Evolutionary conservation across 2,797 vertebrate genomes (phyloP), one percentile per base, ranked within the genome.

Genomic region (Meriones psammophilus): DNA sequence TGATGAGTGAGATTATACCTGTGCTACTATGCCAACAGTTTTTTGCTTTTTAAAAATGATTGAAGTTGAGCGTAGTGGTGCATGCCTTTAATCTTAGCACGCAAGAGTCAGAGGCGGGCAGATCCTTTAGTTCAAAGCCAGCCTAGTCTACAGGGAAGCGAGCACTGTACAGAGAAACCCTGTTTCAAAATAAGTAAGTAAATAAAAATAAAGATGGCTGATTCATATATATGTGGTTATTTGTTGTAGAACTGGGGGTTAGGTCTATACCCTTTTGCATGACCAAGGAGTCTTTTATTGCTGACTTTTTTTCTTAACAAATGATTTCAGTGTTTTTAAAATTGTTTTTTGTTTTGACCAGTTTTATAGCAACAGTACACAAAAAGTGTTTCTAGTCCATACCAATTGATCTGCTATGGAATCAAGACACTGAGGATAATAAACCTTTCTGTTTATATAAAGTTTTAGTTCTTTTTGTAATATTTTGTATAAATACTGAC

Each of bases 341-440:
- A n/a, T 73, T 93, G n/a, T 87, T 68, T n/a, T 92, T 95, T 89
- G 62, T 88, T 69, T 95, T 94, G 58, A 46, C 20, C 71, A 89
- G 81, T 91, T 89, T 0, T 50, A 14, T 12, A 24, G 3, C 68
- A 50, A 36, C 93, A 71, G 64, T 89, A 84, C 42, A 90, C 1
- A 79, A 89, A 88, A 79, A 26, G 28, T 54, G 17, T 91, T 88
- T 90, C 22, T 22, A 42, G 42, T 42, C 42, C 42, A 42, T 6
- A 42, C 42, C 42, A 42, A 94, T 14, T 92, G 36, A 7, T 66
- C 62, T 85, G 9, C 39, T 3, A 69, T 90, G 56, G 76, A 24
- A 36, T 94, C 26, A 0, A 94, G 33, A 90, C 92, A 39, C 86
- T 54, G 14, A 81, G 28, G 46, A 56, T 77, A 83, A 86, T 69